Evolutionary conservation across 2,797 vertebrate species (phyloP).

Genomic region (Spea hammondii): DNA sequence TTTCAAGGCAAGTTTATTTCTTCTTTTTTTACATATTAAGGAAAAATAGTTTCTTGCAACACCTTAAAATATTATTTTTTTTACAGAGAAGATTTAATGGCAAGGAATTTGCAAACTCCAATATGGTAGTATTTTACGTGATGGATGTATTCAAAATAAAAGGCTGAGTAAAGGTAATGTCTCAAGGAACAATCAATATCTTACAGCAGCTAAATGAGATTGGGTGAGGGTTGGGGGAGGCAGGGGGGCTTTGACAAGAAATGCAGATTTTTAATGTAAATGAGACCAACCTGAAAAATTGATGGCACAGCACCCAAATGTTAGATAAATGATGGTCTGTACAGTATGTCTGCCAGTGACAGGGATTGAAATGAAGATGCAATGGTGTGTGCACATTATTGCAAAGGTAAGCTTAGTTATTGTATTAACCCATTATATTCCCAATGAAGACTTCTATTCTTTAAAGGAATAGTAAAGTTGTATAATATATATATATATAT

Average conservation of each 20-base stretch:
- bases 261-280: slow-evolving; percentile 25
- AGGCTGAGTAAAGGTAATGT: slow-evolving; percentile 24
- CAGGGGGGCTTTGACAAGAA: slow-evolving; percentile 18
- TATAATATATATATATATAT: not conserved
- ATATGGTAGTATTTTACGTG: slow-evolving; percentile 8
- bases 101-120: slow-evolving; percentile 12
- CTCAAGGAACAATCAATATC: slow-evolving; percentile 20
- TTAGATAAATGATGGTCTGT: slow-evolving; percentile 38
- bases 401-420: slow-evolving; percentile 7
- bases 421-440: slow-evolving; percentile 16
- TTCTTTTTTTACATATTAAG: too few species aligned
- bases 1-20: too few species aligned
- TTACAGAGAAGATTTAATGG: not conserved
- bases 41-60: too few species aligned
- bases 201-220: slow-evolving; percentile 24
- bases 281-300: slow-evolving; percentile 38
- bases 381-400: slow-evolving; percentile 16
- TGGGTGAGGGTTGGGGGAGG: slow-evolving; percentile 1
- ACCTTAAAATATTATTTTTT: not conserved
- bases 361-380: slow-evolving; percentile 37
- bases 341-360: slow-evolving; percentile 27
- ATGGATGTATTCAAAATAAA: slow-evolving; percentile 28
- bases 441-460: not conserved
- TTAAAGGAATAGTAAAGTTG: not conserved
- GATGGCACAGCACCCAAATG: slow-evolving; percentile 31